Evolutionary conservation across 2,113 vertebrate genomes (phyloP).

Genomic region (Syngnathus typhle): DNA sequence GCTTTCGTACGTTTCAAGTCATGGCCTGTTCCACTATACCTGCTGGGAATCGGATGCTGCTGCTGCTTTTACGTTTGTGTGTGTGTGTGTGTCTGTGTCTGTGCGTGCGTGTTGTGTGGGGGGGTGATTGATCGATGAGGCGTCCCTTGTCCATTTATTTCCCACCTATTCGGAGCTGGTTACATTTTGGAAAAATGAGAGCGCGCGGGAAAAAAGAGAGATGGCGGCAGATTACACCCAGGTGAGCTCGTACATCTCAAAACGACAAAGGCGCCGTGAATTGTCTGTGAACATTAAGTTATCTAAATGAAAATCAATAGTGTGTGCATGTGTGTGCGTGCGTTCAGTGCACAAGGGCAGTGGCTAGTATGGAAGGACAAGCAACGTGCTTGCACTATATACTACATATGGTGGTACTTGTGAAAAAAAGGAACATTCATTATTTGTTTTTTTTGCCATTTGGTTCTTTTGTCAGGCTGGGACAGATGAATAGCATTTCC

Average conservation of each 20-base stretch:
- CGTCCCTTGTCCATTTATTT: conserved; percentile 90
- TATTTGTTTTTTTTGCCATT: too few relatives aligned
- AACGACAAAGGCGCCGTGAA: conserved; percentile 68
- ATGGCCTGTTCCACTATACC: conserved; percentile 92
- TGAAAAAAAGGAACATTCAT: too few relatives aligned
- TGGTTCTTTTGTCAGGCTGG: not conserved
- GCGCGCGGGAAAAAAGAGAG: conserved; percentile 54
- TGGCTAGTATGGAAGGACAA: not conserved
- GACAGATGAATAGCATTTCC: too few relatives aligned
- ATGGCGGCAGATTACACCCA: conserved; percentile 82
- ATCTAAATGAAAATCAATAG: conserved; percentile 99
- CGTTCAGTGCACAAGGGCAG: not conserved
- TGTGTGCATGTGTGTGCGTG: conserved; percentile 72
- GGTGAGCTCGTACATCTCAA: conserved; percentile 77
- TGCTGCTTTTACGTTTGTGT: conserved; percentile 45
- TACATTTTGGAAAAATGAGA: conserved; percentile 97
- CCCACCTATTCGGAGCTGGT: conserved; percentile 86
- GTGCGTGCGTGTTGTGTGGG: not conserved
- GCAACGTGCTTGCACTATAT: not conserved
- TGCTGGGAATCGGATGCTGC: conserved; percentile 90
- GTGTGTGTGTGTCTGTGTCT: not conserved
- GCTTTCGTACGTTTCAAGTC: conserved; percentile 93
- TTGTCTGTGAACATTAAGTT: conserved; percentile 94
- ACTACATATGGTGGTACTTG: too few relatives aligned
- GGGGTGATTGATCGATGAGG: conserved; percentile 84